Evolutionary conservation across 2,797 vertebrate species (phyloP), one percentile per base, ranked within the genome.

Genomic region (Philypnodon macrostomus): DNA sequence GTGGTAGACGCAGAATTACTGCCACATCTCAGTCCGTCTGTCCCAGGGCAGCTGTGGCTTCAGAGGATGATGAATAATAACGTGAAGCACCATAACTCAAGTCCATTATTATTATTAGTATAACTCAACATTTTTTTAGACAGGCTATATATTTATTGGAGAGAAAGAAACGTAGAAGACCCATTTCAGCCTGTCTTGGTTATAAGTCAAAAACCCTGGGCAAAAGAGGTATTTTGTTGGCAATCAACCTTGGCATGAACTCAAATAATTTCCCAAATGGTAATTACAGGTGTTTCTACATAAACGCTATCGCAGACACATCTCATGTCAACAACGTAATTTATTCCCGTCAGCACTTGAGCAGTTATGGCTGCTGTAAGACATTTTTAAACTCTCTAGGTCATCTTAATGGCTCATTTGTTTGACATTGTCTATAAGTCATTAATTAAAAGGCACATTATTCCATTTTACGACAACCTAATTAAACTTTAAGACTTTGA

Each of bases 341-440:
- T 41, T 26, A 41, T 40, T 2, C 6, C 32, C 8, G 32, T 33
- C 32, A 4, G 32, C 4, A 5, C 32, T 33, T 14, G 8, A 14
- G n/a, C 13, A 15, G 38, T 13, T 26, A 10, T 13, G 13, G 38
- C 38, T 26, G 8, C 38, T 13, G 23, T 15, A 41, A 41, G 38
- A 24, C 23, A 15, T 41, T 41, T 41, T 15, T 8, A 4, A 26
- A 16, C 14, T 16, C 13, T 42, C 40, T 42, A 9, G 40, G 40
- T 42, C 15, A 29, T 31, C 40, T 11, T 42, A 29, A 42, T 26
- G 40, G 14, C 40, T 42, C 40, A 42, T 42, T 42, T 42, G 24
- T 42, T 16, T 42, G 40, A 29, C 40, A 42, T 42, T 42, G 40
- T 42, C 24, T 42, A 29, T 42, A 42, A 42, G 40, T 42, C 40